Evolutionary conservation across 1,140 invertebrate genomes (phyloP).

Genomic region (Leptinotarsa lineolata): DNA sequence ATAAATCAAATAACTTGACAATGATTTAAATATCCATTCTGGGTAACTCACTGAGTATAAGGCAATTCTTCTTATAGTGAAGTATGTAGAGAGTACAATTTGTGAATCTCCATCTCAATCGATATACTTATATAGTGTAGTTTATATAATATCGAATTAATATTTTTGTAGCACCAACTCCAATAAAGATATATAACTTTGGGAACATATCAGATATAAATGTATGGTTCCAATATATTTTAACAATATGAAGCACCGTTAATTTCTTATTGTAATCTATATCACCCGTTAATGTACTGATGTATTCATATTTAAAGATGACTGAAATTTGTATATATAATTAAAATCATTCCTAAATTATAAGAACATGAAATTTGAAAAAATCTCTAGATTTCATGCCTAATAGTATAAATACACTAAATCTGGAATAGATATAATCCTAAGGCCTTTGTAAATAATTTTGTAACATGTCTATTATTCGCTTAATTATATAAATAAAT

Average conservation of each 20-base stretch:
- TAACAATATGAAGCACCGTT: neutral
- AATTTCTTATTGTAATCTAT: neutral
- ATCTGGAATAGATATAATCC: neutral
- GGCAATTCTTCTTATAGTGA: no score
- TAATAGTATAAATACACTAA: neutral
- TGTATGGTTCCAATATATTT: neutral
- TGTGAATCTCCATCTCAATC: neutral
- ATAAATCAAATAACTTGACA: no score
- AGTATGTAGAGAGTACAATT: no score
- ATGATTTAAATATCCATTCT: no score
- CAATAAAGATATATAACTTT: neutral
- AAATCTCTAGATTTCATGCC: neutral
- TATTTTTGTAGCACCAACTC: neutral
- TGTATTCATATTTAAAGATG: neutral
- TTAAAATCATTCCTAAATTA: neutral
- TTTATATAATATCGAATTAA: constrained; percentile 1
- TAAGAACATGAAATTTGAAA: neutral
- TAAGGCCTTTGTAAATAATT: constrained; percentile 1
- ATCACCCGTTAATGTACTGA: neutral
- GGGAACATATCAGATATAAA: neutral
- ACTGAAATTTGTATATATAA: neutral
- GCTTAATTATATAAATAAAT: neutral
- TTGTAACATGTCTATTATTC: neutral
- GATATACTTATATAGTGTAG: neutral
- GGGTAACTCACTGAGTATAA: no score